Percentiles rank a stretch among this genome's conserved stretches.
Evolutionary conservation across 2,113 vertebrate species (phyloP).

Genomic region (Microcebus murinus): DNA sequence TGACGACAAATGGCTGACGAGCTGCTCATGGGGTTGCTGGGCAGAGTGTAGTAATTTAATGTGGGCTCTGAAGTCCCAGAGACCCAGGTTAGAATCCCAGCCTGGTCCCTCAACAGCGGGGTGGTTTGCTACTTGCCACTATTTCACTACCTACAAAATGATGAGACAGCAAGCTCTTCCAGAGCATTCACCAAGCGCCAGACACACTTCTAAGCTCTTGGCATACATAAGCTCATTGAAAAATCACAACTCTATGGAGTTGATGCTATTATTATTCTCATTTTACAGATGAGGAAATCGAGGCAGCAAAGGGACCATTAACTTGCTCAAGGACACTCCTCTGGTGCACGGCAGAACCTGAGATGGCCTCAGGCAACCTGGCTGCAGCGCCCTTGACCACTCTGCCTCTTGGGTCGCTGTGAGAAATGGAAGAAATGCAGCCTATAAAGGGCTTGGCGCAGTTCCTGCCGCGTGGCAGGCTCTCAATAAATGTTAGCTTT

Average conservation of each 20-base stretch:
- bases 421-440: background rate
- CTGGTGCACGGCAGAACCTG: background rate
- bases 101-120: background rate
- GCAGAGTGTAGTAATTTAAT: background rate
- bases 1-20: background rate
- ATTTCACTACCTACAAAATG: background rate
- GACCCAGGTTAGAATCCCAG: background rate
- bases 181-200: background rate
- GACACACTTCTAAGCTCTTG: background rate
- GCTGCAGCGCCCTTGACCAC: background rate
- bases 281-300: background rate
- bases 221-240: background rate
- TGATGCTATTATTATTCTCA: background rate
- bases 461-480: background rate
- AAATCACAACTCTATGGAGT: background rate
- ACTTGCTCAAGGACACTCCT: background rate
- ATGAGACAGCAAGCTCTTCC: background rate
- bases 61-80: background rate
- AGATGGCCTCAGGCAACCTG: background rate
- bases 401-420: background rate
- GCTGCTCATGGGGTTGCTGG: background rate
- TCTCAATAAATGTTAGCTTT: constrained; percentile 58
- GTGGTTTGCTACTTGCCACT: background rate
- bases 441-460: background rate
- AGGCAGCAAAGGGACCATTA: background rate